Base-by-base conservation (phyloP, 2,113 vertebrate species). In the Myodes glareolus region DNA sequence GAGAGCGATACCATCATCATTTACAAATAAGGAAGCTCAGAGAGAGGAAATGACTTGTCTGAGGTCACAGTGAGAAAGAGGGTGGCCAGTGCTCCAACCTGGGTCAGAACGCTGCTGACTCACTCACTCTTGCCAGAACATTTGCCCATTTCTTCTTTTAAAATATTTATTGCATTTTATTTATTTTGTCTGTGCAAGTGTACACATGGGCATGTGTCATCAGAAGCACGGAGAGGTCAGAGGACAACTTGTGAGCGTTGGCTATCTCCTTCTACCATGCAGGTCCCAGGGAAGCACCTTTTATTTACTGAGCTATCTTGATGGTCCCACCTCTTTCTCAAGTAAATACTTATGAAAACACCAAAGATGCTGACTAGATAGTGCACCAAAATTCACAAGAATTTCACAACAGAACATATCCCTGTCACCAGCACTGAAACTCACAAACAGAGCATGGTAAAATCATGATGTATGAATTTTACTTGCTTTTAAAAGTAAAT, bases 1-100 rank as follows among this genome's bases (percentile, higher is more conserved):
- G 91, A 92, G 94, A 95, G 85, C 21, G 94, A 95, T 94, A 36
- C 12, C 90, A 88, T 94, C 84, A 25, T 91, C 80, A 67, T 93
- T 76, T 75, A 94, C 91, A 94, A 96, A 97, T 73, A 88, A 93
- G 95, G 82, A 97, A 95, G 39, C 42, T 91, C 86, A 91, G 39
- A 77, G 94, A 95, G 29, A 95, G 97, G 97, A 97, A 97, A 68
- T 96, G 86, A 96, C 88, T 92, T 88, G 88, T 29, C 91, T 85
- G 91, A 96, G 72, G 92, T 95, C 72, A 89, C 81, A 86, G 36
- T 0, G 16, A 91, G 58, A 81, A 16, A 90, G 82, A 33, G 33
- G 88, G 86, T 85, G 72, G 27, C 91, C 95, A 94, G 76, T 27
- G 63, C 55, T 52, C 9, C 7, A 76, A 86, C 27, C 68, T 67